phyloP scores from a whole-genome alignment of 2,113 vertebrate species.

The Leptobrachium leishanense region DNA sequence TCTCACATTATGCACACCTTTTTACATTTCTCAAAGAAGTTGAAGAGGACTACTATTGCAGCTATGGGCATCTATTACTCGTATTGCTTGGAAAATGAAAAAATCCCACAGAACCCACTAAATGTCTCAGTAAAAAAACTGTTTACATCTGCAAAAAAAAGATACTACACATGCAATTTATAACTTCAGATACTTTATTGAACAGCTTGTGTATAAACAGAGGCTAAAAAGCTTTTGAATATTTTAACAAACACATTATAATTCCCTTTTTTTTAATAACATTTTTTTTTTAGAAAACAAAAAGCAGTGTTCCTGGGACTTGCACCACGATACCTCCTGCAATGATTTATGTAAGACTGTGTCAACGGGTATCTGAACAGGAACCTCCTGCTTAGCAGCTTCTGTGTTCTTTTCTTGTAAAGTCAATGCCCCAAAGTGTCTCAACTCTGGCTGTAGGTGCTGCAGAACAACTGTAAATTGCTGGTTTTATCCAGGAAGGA shows the following conservation, averaged over 20 bases:
- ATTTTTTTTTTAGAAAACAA: constrained; percentile 54
- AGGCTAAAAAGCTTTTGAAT: constrained; percentile 66
- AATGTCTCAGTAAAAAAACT: background rate
- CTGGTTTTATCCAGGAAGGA: background rate
- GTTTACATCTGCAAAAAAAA: background rate
- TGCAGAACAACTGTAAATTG: background rate
- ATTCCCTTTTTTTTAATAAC: constrained; percentile 59
- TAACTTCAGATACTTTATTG: constrained; percentile 62
- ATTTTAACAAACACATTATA: constrained; percentile 55
- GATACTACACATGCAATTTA: background rate
- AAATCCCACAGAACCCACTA: too few species aligned
- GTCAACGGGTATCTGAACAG: background rate
- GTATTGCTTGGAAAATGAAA: too few species aligned
- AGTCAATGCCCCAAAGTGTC: background rate
- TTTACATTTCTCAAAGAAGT: too few species aligned
- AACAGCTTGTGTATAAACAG: constrained; percentile 72
- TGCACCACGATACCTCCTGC: background rate
- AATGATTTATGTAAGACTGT: background rate
- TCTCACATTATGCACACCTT: too few species aligned
- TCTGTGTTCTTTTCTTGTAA: constrained; percentile 26
- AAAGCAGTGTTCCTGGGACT: constrained; percentile 8
- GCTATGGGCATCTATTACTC: too few species aligned
- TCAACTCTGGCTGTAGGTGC: background rate
- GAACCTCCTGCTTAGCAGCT: constrained; percentile 7
- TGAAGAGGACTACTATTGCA: too few species aligned